Percentiles rank a stretch among this genome's conserved stretches.
Conservation (phyloP, 2,113 vertebrate genomes). For the Dissostichus mawsoni region DNA sequence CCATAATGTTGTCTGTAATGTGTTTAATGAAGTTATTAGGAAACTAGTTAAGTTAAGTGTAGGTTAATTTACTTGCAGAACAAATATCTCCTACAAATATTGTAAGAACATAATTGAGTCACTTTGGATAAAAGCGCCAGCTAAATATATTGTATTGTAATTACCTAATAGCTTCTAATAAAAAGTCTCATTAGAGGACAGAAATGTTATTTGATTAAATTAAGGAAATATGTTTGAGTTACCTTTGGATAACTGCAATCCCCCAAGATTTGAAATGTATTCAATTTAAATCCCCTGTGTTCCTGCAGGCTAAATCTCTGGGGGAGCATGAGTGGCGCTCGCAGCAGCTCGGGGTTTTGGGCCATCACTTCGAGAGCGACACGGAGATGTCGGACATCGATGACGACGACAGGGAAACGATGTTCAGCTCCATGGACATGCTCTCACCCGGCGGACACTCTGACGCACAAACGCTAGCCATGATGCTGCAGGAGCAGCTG, state of each 20-base stretch:
- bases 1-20: neutral
- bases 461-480: conserved; percentile 96
- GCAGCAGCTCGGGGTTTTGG: conserved; percentile 92
- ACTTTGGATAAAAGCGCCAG: too few relatives aligned
- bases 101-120: neutral
- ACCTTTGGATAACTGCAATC: neutral
- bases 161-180: neutral
- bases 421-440: conserved; percentile 99
- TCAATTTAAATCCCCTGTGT: neutral
- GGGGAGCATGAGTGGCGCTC: conserved; percentile 97
- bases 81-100: neutral
- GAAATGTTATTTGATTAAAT: neutral
- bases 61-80: neutral
- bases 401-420: conserved; percentile 95
- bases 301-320: conserved; percentile 91
- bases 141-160: too few relatives aligned
- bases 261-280: neutral
- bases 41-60: neutral
- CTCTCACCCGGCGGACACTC: conserved; percentile 97
- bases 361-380: conserved; percentile 96
- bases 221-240: neutral
- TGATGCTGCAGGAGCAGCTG: conserved; percentile 99
- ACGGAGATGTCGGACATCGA: conserved; percentile 99
- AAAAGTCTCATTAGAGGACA: neutral
- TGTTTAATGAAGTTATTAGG: neutral